Conservation (phyloP, 2,797 vertebrate species). For the Arnoldichthys spilopterus region DNA sequence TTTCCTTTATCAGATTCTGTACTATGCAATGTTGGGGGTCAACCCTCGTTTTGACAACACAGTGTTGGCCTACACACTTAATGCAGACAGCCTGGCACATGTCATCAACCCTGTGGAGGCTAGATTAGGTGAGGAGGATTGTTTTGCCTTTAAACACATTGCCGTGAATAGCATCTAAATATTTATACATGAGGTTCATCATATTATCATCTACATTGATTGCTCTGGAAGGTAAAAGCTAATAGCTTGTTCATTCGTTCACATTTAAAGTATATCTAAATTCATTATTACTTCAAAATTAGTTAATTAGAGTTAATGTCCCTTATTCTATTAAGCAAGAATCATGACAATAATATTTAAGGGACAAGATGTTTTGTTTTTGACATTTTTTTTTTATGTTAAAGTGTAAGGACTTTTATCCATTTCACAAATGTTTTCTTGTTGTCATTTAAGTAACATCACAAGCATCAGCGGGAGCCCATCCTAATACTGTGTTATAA, state of each 20-base stretch:
- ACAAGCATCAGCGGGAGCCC: too few species aligned
- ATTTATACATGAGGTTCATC: neutral
- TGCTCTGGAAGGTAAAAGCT: neutral
- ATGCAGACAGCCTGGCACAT: slow-evolving; percentile 89
- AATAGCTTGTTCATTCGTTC: neutral
- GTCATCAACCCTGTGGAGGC: slow-evolving; percentile 98
- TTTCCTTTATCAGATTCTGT: slow-evolving; percentile 81
- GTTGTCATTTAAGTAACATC: too few species aligned
- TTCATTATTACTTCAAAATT: neutral
- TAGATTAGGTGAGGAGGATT: slow-evolving; percentile 83
- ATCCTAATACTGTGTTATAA: too few species aligned
- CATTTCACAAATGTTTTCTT: too few species aligned
- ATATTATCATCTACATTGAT: too few species aligned
- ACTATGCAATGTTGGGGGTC: slow-evolving; percentile 91
- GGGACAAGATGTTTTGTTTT: too few species aligned
- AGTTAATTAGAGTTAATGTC: too few species aligned
- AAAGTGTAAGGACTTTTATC: too few species aligned
- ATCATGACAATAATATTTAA: too few species aligned
- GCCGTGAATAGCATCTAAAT: neutral
- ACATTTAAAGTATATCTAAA: neutral
- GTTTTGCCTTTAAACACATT: neutral
- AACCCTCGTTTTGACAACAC: slow-evolving; percentile 88
- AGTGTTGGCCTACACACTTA: slow-evolving; percentile 85
- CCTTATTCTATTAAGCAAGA: too few species aligned
- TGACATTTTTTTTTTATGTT: too few species aligned